phyloP scores from a whole-genome alignment of 2,113 vertebrate genomes.

The Notarius quadriscutis region DNA sequence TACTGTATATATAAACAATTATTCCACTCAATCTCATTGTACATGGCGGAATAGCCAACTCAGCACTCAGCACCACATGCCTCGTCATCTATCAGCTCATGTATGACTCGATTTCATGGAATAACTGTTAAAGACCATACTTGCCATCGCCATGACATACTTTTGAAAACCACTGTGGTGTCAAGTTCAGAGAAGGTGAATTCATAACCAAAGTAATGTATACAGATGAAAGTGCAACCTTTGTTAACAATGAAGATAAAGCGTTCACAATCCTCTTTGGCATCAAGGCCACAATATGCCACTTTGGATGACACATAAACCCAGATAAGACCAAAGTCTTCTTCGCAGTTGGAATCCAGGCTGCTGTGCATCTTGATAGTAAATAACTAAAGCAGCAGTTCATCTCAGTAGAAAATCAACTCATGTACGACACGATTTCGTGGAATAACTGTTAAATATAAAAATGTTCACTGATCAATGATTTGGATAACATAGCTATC shows the following conservation, averaged over 20 bases:
- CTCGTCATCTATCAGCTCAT: too few relatives aligned
- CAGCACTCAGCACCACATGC: too few relatives aligned
- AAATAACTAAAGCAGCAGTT: neutral
- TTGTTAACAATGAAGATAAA: neutral
- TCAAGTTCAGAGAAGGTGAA: neutral
- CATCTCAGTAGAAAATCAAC: neutral
- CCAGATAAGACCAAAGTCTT: neutral
- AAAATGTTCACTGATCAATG: too few relatives aligned
- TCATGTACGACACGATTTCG: too few relatives aligned
- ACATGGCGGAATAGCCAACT: too few relatives aligned
- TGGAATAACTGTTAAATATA: too few relatives aligned
- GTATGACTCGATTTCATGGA: too few relatives aligned
- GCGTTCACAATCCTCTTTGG: neutral
- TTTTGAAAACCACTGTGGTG: neutral
- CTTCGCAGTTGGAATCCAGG: neutral
- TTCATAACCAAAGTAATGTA: neutral
- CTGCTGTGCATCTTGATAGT: neutral
- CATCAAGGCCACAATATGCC: neutral
- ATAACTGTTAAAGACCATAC: neutral
- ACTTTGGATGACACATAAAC: neutral
- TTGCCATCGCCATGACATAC: too few relatives aligned
- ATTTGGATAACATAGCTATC: too few relatives aligned
- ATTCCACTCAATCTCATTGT: too few relatives aligned
- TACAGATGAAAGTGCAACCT: neutral
- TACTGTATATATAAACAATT: too few relatives aligned